A percentile compares a stretch with the other conserved stretches of the same genome.
Conservation (phyloP, 2,888 invertebrate species). For the Zelleria hepariella region DNA sequence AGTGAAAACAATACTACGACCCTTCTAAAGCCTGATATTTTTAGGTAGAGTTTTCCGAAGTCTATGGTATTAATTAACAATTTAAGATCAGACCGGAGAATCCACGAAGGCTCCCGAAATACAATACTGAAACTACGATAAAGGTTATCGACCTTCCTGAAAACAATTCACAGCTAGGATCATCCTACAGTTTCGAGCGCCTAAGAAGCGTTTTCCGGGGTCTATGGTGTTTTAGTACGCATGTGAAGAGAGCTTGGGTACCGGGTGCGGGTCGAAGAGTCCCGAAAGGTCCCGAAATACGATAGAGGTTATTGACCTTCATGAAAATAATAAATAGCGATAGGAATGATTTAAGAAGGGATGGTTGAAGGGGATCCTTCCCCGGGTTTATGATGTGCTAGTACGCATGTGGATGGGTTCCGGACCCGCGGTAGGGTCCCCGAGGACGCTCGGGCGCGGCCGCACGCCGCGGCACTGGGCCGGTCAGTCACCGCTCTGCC, state of each 20-base stretch:
- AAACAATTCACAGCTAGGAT: neutral
- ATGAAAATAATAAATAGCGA: too few species aligned
- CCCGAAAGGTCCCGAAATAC: too few species aligned
- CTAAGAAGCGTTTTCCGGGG: neutral
- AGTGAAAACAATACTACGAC: neutral
- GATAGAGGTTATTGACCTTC: too few species aligned
- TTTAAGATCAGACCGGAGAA: too few species aligned
- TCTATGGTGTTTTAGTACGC: neutral
- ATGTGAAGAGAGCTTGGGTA: neutral
- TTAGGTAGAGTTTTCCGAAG: too few species aligned
- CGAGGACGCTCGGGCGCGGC: conserved; percentile 53
- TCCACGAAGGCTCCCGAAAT: neutral
- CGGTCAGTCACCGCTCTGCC: conserved; percentile 70
- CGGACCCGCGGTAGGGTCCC: conserved; percentile 50
- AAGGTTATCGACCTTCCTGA: neutral
- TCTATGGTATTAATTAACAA: too few species aligned
- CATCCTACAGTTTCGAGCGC: neutral
- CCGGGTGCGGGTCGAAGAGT: too few species aligned
- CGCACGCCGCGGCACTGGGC: conserved; percentile 64
- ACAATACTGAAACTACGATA: neutral
- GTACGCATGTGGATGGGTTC: neutral
- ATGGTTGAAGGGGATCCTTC: too few species aligned
- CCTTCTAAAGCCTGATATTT: too few species aligned
- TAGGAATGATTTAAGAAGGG: too few species aligned
- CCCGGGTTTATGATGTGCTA: neutral